These are phyloP conservation scores for Hemaris fuciformis DNA, from an alignment of 2,888 invertebrate genomes.

Conservation along the genomic window DNA sequence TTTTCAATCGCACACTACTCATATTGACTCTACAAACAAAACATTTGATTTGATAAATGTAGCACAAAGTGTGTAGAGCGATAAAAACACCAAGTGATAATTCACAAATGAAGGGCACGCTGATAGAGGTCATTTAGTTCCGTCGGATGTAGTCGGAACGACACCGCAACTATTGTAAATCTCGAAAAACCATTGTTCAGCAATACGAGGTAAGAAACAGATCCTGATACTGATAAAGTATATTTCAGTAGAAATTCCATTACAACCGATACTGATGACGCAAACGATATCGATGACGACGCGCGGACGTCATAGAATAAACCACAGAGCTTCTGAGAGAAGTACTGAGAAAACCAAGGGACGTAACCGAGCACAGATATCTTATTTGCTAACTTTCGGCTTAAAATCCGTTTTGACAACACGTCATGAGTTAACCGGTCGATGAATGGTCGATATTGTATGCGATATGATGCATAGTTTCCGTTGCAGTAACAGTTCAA, in stretches of 20 bases:
- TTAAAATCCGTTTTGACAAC: conserved; percentile 8
- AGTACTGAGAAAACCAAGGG: neutral
- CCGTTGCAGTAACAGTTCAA: neutral
- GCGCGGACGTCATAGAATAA: conserved; percentile 5
- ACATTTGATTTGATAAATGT: neutral
- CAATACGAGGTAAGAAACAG: neutral
- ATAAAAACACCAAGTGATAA: neutral
- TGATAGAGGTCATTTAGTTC: neutral
- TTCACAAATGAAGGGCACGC: neutral
- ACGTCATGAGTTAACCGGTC: conserved; percentile 2
- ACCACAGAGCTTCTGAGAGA: conserved; percentile 1
- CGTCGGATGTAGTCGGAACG: neutral
- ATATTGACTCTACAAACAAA: neutral
- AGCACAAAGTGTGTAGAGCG: neutral
- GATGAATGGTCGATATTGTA: neutral
- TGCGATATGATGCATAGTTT: neutral
- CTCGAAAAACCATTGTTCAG: neutral
- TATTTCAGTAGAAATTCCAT: neutral
- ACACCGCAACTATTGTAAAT: neutral
- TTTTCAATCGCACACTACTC: neutral
- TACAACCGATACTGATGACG: conserved; percentile 4
- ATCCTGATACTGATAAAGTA: conserved; percentile 2
- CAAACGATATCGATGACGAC: conserved; percentile 11
- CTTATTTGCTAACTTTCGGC: conserved; percentile 1
- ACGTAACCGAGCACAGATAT: neutral